Percentiles rank a stretch among this genome's conserved stretches.
Evolutionary conservation across 2,113 vertebrate species (phyloP).

Genomic region (Halcyon malimbica): DNA sequence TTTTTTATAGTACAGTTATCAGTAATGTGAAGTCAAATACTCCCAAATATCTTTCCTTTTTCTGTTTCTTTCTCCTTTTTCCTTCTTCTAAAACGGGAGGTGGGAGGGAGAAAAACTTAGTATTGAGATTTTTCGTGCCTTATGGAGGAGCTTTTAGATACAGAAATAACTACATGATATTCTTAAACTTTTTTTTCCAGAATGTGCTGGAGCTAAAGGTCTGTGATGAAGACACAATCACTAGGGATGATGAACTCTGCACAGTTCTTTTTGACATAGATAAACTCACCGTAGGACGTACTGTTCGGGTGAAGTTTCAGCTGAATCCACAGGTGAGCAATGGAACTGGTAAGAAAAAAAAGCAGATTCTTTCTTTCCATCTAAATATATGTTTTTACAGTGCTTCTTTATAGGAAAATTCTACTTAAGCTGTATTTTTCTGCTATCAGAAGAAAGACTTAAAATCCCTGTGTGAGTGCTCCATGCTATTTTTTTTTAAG

Average conservation of each 20-base stretch:
- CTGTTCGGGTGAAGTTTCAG: slow-evolving; percentile 73
- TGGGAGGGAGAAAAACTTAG: not conserved
- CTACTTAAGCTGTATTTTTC: not conserved
- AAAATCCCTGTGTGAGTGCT: not conserved
- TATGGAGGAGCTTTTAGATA: not conserved
- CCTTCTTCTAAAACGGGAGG: not conserved
- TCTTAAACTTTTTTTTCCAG: slow-evolving; percentile 36
- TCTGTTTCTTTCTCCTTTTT: not conserved
- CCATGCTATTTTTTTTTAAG: not conserved
- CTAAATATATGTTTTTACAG: not conserved
- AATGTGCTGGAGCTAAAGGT: slow-evolving; percentile 77
- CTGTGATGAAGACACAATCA: slow-evolving; percentile 75
- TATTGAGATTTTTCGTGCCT: not conserved
- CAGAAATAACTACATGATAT: not conserved
- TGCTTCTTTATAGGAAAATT: not conserved
- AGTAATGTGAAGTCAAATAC: not conserved
- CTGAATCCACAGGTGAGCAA: slow-evolving; percentile 75
- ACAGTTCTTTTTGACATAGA: slow-evolving; percentile 79
- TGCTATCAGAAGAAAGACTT: not conserved
- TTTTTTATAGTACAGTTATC: not conserved
- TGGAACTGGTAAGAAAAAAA: not conserved
- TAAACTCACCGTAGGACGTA: slow-evolving; percentile 75
- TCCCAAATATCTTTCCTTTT: not conserved
- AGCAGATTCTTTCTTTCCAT: not conserved
- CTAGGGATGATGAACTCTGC: slow-evolving; percentile 78